phyloP scores from a whole-genome alignment of 2,113 vertebrate genomes.

The human (Homo sapiens) region GRCh38 chr1:232626001-232626500 shows the following conservation, averaged over 20 bases:
- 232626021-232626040: not conserved
- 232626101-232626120: not conserved
- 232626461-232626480: not conserved
- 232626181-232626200: not conserved
- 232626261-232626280: not conserved
- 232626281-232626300: not conserved
- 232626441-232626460: not conserved
- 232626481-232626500: not conserved
- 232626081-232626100: no score
- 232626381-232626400: fast-evolving
- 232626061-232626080: not conserved
- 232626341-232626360: not conserved
- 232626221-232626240: not conserved
- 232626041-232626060: not conserved
- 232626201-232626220: not conserved
- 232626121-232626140: not conserved
- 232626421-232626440: not conserved
- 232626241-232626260: not conserved
- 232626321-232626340: not conserved
- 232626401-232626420: not conserved
- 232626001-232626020: not conserved
- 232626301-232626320: not conserved
- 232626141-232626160: not conserved
- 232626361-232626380: not conserved
- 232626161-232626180: not conserved